A percentile compares a stretch with the other conserved stretches of the same genome.
phyloP scores from a whole-genome alignment of 2,113 vertebrate genomes.

The Ifrita kowaldi region DNA sequence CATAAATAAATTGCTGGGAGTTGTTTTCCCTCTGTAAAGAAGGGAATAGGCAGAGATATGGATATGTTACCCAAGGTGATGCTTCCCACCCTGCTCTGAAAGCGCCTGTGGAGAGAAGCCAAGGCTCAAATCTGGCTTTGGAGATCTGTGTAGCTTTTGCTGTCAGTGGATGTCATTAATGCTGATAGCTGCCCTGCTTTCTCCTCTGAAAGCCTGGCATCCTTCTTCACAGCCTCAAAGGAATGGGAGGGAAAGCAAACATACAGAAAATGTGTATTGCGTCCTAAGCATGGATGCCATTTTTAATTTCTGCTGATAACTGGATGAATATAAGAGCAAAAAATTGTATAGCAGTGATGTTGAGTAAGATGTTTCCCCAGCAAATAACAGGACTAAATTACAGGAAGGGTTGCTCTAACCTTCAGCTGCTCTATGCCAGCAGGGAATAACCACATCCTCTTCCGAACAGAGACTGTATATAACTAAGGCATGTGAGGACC shows the following conservation, averaged over 20 bases:
- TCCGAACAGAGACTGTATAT: background rate
- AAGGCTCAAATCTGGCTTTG: background rate
- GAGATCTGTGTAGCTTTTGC: background rate
- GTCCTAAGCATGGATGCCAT: background rate
- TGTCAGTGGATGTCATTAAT: background rate
- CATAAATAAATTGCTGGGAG: background rate
- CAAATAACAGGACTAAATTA: background rate
- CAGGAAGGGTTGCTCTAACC: background rate
- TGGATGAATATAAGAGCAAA: background rate
- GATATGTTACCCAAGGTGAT: background rate
- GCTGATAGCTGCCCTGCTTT: background rate
- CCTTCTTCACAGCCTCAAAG: background rate
- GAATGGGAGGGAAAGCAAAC: background rate
- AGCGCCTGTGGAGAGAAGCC: background rate
- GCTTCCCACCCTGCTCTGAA: background rate
- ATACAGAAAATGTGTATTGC: background rate
- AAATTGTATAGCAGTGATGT: background rate
- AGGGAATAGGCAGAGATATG: background rate
- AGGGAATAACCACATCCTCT: background rate
- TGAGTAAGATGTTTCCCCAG: background rate
- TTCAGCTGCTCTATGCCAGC: background rate
- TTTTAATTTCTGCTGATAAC: background rate
- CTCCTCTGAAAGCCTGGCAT: background rate
- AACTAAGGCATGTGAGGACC: background rate
- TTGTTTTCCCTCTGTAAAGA: background rate